A percentile compares a stretch with the other conserved stretches of the same genome.
Conservation (phyloP, 2,113 vertebrate species). For the Cynoglossus semilaevis region DNA sequence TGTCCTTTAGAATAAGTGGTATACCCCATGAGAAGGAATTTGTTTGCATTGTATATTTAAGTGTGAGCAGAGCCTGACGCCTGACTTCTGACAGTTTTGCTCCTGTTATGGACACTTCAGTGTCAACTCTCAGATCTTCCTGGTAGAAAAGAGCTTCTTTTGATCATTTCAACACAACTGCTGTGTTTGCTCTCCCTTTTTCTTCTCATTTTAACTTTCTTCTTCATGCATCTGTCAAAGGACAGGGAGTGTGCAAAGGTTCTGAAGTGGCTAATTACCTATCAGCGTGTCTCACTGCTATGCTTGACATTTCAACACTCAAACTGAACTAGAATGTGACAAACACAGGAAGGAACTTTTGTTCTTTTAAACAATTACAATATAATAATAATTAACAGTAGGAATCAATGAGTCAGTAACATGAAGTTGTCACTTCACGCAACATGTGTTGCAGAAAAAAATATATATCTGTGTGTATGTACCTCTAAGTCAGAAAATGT, state of each 20-base stretch:
- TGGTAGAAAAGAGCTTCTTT: constrained; percentile 44
- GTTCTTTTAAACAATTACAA: no score
- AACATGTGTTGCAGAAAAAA: no score
- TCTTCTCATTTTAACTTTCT: constrained; percentile 35
- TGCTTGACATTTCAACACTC: constrained; percentile 41
- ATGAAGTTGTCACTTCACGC: no score
- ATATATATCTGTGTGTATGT: no score
- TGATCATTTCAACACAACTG: constrained; percentile 48
- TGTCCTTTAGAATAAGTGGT: no score
- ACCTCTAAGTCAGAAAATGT: no score
- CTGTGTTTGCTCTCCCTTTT: constrained; percentile 27
- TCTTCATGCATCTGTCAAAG: constrained; percentile 43
- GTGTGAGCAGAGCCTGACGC: constrained; percentile 2
- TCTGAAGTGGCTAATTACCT: constrained; percentile 59
- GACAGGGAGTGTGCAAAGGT: constrained; percentile 56
- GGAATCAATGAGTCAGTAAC: no score
- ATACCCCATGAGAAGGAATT: neutral
- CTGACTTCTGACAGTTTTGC: constrained; percentile 38
- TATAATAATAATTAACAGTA: no score
- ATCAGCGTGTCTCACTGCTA: constrained; percentile 29
- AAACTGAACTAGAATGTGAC: constrained; percentile 42
- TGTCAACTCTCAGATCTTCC: constrained; percentile 40
- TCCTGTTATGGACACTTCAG: constrained; percentile 31
- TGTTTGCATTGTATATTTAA: neutral
- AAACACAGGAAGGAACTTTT: constrained; percentile 7